A percentile compares a stretch with the other conserved stretches of the same genome.
Evolutionary conservation across 2,888 invertebrate genomes (phyloP).

Genomic region (Carcina quercana): DNA sequence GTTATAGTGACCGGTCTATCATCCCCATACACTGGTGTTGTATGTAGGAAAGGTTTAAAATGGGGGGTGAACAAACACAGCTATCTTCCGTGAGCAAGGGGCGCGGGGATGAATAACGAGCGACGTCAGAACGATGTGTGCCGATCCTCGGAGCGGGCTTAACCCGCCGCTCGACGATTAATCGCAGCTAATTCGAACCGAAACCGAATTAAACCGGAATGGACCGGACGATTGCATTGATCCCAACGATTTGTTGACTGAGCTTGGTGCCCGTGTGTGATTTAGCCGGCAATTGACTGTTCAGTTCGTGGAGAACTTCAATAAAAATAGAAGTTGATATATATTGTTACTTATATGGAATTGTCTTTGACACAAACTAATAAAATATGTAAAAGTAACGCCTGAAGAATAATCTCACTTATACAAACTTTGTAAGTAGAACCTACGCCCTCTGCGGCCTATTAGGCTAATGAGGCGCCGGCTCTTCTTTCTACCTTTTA

Average conservation of each 20-base stretch:
- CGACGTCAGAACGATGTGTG: constrained; percentile 70
- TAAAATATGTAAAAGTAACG: no score
- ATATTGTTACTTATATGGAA: no score
- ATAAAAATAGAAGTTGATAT: no score
- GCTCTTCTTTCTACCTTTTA: no score
- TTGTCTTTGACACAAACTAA: no score
- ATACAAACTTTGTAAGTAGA: no score
- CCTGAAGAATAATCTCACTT: no score
- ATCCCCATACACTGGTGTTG: no score
- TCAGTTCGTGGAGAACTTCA: constrained; percentile 15
- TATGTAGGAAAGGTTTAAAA: constrained; percentile 9
- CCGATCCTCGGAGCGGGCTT: constrained; percentile 47
- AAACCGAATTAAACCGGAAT: constrained; percentile 71
- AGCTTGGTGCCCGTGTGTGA: constrained; percentile 51
- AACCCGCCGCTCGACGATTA: constrained; percentile 64
- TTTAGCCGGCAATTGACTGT: constrained; percentile 25
- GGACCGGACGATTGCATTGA: constrained; percentile 71
- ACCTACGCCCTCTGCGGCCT: no score
- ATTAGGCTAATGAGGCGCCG: no score
- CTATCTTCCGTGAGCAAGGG: constrained; percentile 51
- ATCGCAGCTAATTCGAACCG: constrained; percentile 70
- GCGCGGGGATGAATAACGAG: constrained; percentile 66
- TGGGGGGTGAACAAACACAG: constrained; percentile 46
- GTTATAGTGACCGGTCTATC: no score
- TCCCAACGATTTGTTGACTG: constrained; percentile 67